Conservation (phyloP, 1,140 invertebrate species). For the Scaptomyza hsui region DNA sequence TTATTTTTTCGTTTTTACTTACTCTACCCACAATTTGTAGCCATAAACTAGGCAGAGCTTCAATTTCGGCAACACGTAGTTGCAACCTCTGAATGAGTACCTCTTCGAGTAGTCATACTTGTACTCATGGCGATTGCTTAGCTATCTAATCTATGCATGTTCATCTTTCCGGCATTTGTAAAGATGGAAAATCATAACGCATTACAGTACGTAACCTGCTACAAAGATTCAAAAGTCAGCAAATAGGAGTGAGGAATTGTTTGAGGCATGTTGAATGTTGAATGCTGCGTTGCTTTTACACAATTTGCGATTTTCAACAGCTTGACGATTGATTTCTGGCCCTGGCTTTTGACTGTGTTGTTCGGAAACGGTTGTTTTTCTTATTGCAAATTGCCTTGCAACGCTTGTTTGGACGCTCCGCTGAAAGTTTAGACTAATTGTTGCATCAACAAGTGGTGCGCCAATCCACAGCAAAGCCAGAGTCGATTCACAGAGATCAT, state of each 20-base stretch:
- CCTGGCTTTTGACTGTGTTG: constrained; percentile 34
- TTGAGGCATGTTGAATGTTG: constrained; percentile 13
- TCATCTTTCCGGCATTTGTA: constrained; percentile 75
- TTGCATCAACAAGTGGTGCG: constrained; percentile 64
- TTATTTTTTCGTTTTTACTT: not conserved
- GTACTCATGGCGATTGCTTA: constrained; percentile 21
- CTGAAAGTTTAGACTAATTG: constrained; percentile 77
- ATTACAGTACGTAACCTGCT: constrained; percentile 53
- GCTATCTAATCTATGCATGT: constrained; percentile 50
- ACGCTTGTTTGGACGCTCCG: constrained; percentile 58
- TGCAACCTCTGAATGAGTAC: not conserved
- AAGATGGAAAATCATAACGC: constrained; percentile 72
- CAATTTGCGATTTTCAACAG: constrained; percentile 78
- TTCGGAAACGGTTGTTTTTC: constrained; percentile 45
- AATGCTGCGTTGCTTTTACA: constrained; percentile 61
- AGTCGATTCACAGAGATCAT: constrained; percentile 9
- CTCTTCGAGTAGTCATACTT: not conserved
- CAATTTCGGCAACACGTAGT: not conserved
- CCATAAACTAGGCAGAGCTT: not conserved
- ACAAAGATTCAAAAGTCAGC: constrained; percentile 22
- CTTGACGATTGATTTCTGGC: constrained; percentile 75
- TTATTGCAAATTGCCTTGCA: constrained; percentile 61
- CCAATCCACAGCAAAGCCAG: constrained; percentile 20
- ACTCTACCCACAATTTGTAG: not conserved
- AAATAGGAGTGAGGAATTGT: constrained; percentile 10